Evolutionary conservation across 2,113 vertebrate genomes (phyloP), one percentile per base, ranked within the genome.

Genomic region (Callocephalon fimbriatum): DNA sequence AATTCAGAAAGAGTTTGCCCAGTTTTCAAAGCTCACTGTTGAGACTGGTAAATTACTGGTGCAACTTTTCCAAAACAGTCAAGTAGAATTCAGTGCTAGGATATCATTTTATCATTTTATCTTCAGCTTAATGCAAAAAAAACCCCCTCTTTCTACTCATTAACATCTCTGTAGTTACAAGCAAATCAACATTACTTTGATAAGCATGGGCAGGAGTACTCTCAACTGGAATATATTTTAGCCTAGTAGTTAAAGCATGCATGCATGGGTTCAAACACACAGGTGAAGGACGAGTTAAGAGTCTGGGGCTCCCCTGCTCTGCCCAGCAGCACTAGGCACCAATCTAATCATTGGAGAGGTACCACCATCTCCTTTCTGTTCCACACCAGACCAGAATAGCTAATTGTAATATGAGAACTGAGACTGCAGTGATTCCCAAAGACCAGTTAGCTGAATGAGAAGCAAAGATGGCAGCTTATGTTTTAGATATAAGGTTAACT

Each of bases 191-290:
- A 27, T 73, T 47, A 54, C 11, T 72, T 86, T 83, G n/a, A 37
- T 44, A 37, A 31, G 5, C 8, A 10, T 4, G 9, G 29, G 10
- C 17, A 81, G 54, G 51, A 81, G 48, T 61, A 48, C 19, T 35
- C 25, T 47, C 45, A 65, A 6, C 25, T 38, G 32, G 54, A 66
- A 38, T 32, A 18, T 0, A 0, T 25, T 91, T 88, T 48, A 66
- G 27, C 23, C 19, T 66, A 4, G 18, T 25, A 27, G 35, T 21
- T n/a, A 12, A 25, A 79, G 7, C 6, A 29, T 5, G 9, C 1
- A 9, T 32, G 20, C 6, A 45, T 12, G 22, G 1, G 7, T 16
- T 74, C 65, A 32, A 35, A 59, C 56, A 15, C 0, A 0, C 6
- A 38, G 10, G 6, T 59, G 18, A 81, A 38, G 20, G 44, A 35